Evolutionary conservation across 2,888 invertebrate species (phyloP).

Genomic region (Autographa pulchrina): DNA sequence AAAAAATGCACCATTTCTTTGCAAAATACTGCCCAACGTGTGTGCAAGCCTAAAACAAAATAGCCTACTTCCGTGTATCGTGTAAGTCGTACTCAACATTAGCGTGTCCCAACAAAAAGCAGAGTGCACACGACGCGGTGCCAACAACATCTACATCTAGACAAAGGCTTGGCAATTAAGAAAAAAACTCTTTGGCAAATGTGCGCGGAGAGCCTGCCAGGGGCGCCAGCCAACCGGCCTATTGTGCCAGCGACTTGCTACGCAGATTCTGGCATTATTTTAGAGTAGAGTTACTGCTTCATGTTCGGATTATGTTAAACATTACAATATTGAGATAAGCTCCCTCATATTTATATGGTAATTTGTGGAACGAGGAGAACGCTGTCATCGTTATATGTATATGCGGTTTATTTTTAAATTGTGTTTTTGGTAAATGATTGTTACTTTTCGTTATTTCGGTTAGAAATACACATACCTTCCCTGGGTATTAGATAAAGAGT

Average conservation of each 20-base stretch:
- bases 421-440: background rate
- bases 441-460: background rate
- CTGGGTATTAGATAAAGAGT: background rate
- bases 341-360: slow-evolving; percentile 6
- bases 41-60: background rate
- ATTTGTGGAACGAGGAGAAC: background rate
- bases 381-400: background rate
- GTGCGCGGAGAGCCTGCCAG: slow-evolving; percentile 52
- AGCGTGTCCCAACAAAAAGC: slow-evolving; percentile 23
- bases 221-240: slow-evolving; percentile 49
- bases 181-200: slow-evolving; percentile 63
- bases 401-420: background rate
- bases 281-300: slow-evolving; percentile 37
- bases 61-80: background rate
- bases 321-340: slow-evolving; percentile 3
- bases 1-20: background rate
- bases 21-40: background rate
- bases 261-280: slow-evolving; percentile 28
- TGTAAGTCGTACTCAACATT: slow-evolving; percentile 8
- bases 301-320: slow-evolving; percentile 27
- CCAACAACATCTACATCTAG: slow-evolving; percentile 57
- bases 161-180: slow-evolving; percentile 61
- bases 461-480: background rate
- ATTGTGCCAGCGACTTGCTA: slow-evolving; percentile 42
- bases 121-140: slow-evolving; percentile 40